phyloP scores from a whole-genome alignment of 2,888 invertebrate genomes.

The Mylabris sibirica region DNA sequence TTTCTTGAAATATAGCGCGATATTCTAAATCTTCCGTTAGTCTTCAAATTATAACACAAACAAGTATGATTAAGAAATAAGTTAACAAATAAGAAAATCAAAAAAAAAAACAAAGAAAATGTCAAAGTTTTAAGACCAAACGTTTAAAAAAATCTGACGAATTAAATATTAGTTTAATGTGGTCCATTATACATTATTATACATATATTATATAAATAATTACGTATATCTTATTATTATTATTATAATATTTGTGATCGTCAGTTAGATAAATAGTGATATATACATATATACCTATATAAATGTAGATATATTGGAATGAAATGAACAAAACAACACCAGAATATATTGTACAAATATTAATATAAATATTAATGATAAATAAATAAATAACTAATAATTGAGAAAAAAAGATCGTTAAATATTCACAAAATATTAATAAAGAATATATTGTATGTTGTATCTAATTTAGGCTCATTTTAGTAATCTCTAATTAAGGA shows the following conservation, averaged over 20 bases:
- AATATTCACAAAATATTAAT: conserved; percentile 9
- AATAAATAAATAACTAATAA: conserved; percentile 35
- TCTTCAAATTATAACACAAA: conserved; percentile 45
- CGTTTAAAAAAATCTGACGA: conserved; percentile 34
- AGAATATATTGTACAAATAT: conserved; percentile 60
- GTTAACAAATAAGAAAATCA: conserved; percentile 6
- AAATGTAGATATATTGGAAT: conserved; percentile 5
- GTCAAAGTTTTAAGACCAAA: conserved; percentile 27
- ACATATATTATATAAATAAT: conserved; percentile 21
- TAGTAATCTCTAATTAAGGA: conserved; percentile 27
- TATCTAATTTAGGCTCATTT: conserved; percentile 49
- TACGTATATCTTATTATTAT: conserved; percentile 26
- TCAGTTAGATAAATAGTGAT: conserved; percentile 50
- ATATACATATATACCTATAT: conserved; percentile 32
- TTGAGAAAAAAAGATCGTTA: conserved; percentile 35
- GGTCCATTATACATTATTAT: conserved; percentile 41
- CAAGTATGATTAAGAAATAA: too few relatives aligned
- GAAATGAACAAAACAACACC: conserved; percentile 53
- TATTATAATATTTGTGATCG: conserved; percentile 57
- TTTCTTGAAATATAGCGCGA: conserved; percentile 52
- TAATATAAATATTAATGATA: conserved; percentile 45
- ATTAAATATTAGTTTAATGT: conserved; percentile 45
- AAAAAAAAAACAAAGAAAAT: conserved; percentile 13
- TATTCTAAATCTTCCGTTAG: conserved; percentile 61
- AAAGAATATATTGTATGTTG: conserved; percentile 56